Evolutionary conservation across 2,797 vertebrate species (phyloP).

Genomic region (Erethizon dorsatum): DNA sequence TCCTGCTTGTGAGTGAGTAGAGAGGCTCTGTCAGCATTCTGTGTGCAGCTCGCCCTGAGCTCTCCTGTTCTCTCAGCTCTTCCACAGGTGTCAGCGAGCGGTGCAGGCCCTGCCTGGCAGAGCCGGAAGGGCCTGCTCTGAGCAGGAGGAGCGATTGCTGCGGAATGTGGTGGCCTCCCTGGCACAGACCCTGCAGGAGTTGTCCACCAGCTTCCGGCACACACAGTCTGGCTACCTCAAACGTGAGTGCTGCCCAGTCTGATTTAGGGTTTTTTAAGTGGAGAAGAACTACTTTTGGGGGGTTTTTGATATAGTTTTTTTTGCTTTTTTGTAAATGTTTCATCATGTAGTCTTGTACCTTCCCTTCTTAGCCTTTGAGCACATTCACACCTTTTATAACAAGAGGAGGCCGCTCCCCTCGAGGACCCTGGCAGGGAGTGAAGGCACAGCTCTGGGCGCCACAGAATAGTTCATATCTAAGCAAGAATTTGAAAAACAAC

Average conservation of each 20-base stretch:
- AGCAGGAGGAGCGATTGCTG: conserved; percentile 96
- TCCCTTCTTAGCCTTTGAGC: not conserved
- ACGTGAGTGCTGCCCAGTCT: conserved; percentile 91
- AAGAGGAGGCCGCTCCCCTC: not conserved
- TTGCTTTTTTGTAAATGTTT: not conserved
- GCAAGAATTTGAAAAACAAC: not conserved
- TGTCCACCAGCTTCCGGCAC: conserved; percentile 96
- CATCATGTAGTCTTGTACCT: not conserved
- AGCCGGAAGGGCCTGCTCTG: conserved; percentile 93
- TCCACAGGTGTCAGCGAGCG: conserved; percentile 98
- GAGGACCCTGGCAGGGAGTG: too few relatives aligned
- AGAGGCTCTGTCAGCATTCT: not conserved
- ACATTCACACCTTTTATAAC: not conserved
- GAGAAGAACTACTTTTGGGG: not conserved
- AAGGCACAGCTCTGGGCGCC: not conserved
- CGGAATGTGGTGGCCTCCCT: conserved; percentile 97
- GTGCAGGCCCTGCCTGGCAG: conserved; percentile 95
- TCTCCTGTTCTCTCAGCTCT: conserved; percentile 92
- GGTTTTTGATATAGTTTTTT: not conserved
- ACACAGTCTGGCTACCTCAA: conserved; percentile 98
- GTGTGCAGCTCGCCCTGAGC: not conserved
- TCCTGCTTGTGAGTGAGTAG: too few relatives aligned
- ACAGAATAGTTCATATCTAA: not conserved
- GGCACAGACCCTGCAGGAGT: conserved; percentile 97
- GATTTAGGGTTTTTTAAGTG: not conserved